These are phyloP conservation scores for Pristionchus entomophagus DNA, from an alignment of 2,888 invertebrate species.

Conservation along the genomic window DNA sequence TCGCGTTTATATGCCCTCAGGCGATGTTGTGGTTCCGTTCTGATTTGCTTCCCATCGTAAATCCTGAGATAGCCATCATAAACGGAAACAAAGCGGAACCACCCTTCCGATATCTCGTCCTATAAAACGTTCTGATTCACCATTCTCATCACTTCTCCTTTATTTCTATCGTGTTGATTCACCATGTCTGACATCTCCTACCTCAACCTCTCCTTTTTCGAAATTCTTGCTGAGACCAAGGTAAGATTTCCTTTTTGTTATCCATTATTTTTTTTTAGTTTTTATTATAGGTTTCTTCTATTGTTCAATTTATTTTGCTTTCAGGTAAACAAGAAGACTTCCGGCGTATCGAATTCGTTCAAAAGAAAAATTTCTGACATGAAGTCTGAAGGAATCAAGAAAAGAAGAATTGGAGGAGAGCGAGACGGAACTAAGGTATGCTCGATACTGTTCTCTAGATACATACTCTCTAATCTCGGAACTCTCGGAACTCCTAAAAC, in stretches of 20 bases:
- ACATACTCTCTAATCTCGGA: neutral
- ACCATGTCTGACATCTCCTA: too few species aligned
- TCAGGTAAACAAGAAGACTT: neutral
- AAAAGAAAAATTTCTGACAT: neutral
- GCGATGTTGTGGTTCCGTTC: too few species aligned
- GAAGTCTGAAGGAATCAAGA: neutral
- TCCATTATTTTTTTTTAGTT: neutral
- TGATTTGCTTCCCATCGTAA: too few species aligned
- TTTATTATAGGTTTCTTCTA: neutral
- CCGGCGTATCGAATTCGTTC: neutral
- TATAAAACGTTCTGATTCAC: too few species aligned
- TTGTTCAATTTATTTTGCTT: neutral
- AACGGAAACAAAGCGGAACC: too few species aligned
- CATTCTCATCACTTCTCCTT: too few species aligned
- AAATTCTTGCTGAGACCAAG: constrained; percentile 16
- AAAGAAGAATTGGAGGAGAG: neutral
- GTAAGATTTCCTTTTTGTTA: neutral
- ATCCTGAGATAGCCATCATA: too few species aligned
- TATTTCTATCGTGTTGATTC: too few species aligned
- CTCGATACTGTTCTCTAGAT: neutral
- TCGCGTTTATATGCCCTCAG: too few species aligned
- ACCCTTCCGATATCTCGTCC: too few species aligned
- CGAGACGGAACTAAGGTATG: neutral
- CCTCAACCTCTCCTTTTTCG: constrained; percentile 35
- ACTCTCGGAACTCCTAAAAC: neutral